These are phyloP conservation scores for Clarias fuscus DNA, from an alignment of 2,797 vertebrate species.

Conservation along the genomic window DNA sequence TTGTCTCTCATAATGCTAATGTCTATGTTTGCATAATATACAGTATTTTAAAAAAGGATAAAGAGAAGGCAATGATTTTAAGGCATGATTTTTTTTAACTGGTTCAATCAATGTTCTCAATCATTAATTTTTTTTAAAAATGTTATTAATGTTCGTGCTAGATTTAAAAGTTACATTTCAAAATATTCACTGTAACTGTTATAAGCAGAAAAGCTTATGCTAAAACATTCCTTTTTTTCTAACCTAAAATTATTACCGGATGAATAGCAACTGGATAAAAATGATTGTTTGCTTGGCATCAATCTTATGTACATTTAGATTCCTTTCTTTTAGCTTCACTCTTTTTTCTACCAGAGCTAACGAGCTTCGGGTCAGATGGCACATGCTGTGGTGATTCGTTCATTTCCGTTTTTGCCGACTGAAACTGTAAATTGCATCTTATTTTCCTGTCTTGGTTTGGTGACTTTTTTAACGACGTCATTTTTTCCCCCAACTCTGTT, in stretches of 20 bases:
- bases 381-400: not conserved
- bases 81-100: too few relatives aligned
- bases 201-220: not conserved
- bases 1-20: too few relatives aligned
- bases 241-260: not conserved
- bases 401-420: conserved; percentile 9
- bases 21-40: too few relatives aligned
- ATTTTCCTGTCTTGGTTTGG: not conserved
- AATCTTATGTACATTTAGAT: not conserved
- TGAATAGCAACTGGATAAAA: not conserved
- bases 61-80: too few relatives aligned
- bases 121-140: too few relatives aligned
- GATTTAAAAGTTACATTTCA: not conserved
- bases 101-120: too few relatives aligned
- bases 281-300: not conserved
- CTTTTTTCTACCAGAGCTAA: not conserved
- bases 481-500: conserved; percentile 21
- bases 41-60: too few relatives aligned
- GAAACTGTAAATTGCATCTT: not conserved
- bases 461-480: conserved; percentile 19
- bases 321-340: not conserved
- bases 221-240: not conserved
- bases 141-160: too few relatives aligned
- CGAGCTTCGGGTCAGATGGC: not conserved
- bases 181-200: not conserved